Base-by-base conservation (phyloP, 92 coral and sea anemone genomes). In the Pocillopora grandis region DNA sequence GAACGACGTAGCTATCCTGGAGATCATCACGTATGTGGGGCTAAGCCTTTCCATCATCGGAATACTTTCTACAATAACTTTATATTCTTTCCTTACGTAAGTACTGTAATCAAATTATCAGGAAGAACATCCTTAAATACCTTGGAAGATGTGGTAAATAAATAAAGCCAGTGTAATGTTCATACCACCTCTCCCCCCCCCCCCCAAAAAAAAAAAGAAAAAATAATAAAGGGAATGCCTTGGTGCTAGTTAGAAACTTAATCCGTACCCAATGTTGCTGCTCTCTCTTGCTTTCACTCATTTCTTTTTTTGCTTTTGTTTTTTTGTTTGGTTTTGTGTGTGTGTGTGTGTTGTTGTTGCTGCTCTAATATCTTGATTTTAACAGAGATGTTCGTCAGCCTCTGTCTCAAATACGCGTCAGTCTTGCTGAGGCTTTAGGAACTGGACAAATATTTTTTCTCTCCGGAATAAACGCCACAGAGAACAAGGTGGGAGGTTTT, bases 341-440 rank as follows among this genome's bases (percentile, higher is more conserved):
- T n/a, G n/a, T n/a, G n/a, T 7, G 10, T 63, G 10, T 63, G 7
- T 20, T 7, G 8, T n/a, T 65, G 35, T 20, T 67, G 37, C 12
- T 12, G 23, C 4, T 35, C 13, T 7, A 42, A 42, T 42, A 3
- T 42, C 7, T 42, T 42, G 7, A 42, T 27, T 68, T 68, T 19
- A 33, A 2, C 72, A 68, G 72, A 1, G 72, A 68, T 33, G 72
- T 68, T 37, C 72, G 36, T 68, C 72, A 68, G 48, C 72, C 72
- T 68, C 55, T 68, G 49, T 35, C 72, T 68, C 72, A 68, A 35
- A 68, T 68, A 35, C 23, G 72, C 14, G 2, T 68, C 1, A 35
- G 72, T 36, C 72, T 68, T 3, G 72, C 72, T 9, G 72, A 18
- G 36, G 27, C 72, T 1, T 19, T 68, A 10, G 72, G 72, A 33